Conservation (phyloP, 2,888 invertebrate genomes). For the Heliconius erato region DNA sequence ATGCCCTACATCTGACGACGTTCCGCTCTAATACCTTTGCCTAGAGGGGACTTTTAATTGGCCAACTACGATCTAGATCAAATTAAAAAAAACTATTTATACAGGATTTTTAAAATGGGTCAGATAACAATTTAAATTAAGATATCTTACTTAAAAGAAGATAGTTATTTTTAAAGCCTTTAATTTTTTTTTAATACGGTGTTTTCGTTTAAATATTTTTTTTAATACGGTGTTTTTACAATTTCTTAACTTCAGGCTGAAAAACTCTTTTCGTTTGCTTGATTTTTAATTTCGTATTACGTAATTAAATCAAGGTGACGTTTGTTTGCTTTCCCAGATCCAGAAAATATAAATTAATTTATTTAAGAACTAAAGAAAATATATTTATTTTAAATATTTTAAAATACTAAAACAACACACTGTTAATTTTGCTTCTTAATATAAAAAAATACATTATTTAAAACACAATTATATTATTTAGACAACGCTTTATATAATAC, state of each 20-base stretch:
- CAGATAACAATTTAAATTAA: background rate
- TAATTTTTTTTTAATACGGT: background rate
- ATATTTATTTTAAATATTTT: too few relatives aligned
- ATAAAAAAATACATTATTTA: too few relatives aligned
- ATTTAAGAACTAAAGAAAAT: too few relatives aligned
- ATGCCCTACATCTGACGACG: constrained; percentile 22
- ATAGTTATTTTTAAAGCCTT: background rate
- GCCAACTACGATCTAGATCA: constrained; percentile 26
- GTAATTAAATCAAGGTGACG: background rate
- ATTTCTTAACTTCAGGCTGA: background rate
- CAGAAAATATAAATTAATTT: too few relatives aligned
- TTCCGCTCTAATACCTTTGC: constrained; percentile 31
- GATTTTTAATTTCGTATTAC: background rate
- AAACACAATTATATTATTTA: too few relatives aligned
- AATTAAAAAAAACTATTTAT: constrained; percentile 15
- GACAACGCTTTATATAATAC: too few relatives aligned
- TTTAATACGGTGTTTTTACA: background rate
- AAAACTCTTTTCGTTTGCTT: background rate
- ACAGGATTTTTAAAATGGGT: constrained; percentile 3
- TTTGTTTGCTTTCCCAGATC: too few relatives aligned
- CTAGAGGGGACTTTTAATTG: constrained; percentile 24
- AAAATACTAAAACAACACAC: too few relatives aligned
- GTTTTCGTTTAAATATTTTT: background rate
- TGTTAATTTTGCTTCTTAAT: too few relatives aligned
- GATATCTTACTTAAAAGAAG: background rate